A percentile compares a stretch with the other conserved stretches of the same genome.
phyloP scores from a whole-genome alignment of 2,888 invertebrate species.

The Napeogenes sylphis region DNA sequence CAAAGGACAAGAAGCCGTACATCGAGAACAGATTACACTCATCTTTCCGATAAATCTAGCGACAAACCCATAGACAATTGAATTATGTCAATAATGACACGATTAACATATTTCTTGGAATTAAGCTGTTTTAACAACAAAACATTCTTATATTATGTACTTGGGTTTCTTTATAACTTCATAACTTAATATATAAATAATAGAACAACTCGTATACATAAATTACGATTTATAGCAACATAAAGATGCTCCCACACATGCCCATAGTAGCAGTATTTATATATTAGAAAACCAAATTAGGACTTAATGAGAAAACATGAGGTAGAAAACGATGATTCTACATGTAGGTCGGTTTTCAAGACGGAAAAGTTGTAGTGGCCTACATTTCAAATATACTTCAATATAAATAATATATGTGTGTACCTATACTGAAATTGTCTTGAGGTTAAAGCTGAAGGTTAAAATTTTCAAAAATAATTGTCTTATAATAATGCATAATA shows the following conservation, averaged over 20 bases:
- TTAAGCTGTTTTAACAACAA: too few relatives aligned
- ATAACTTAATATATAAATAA: too few relatives aligned
- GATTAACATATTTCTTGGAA: background rate
- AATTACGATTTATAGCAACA: background rate
- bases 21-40: constrained; percentile 14
- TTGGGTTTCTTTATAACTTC: too few relatives aligned
- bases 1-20: constrained; percentile 19
- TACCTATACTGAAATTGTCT: too few relatives aligned
- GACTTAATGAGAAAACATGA: background rate
- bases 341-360: constrained; percentile 1
- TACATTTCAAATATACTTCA: too few relatives aligned
- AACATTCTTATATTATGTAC: too few relatives aligned
- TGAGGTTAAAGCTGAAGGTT: too few relatives aligned
- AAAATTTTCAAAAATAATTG: too few relatives aligned
- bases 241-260: constrained; percentile 1
- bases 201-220: background rate
- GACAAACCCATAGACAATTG: constrained; percentile 19
- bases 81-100: constrained; percentile 13
- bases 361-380: too few relatives aligned
- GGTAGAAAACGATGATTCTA: too few relatives aligned
- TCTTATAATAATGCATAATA: too few relatives aligned
- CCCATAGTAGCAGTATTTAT: background rate
- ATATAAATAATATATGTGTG: too few relatives aligned
- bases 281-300: constrained; percentile 1
- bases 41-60: constrained; percentile 15